Evolutionary conservation across 1,140 invertebrate species (phyloP).

Genomic region (Delia radicum): DNA sequence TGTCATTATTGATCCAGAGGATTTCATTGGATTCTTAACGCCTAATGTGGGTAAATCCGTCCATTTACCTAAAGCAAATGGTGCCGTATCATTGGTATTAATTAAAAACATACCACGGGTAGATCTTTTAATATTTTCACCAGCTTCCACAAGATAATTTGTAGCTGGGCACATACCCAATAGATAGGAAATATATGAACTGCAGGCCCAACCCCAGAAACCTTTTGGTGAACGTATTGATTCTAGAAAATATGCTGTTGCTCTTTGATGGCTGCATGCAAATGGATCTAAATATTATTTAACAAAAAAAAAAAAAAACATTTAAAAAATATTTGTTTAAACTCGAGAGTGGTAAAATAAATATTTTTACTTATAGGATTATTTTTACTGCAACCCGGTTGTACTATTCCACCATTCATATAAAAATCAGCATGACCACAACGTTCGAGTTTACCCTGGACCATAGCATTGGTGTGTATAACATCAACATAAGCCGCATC

Average conservation of each 20-base stretch:
- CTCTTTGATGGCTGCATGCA: conserved; percentile 68
- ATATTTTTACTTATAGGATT: conserved; percentile 30
- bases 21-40: conserved; percentile 31
- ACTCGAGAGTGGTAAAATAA: conserved; percentile 25
- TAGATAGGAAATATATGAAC: conserved; percentile 61
- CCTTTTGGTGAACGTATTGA: conserved; percentile 67
- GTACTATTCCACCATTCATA: conserved; percentile 69
- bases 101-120: conserved; percentile 50
- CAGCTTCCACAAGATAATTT: conserved; percentile 48
- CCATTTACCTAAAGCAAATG: conserved; percentile 52
- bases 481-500: conserved; percentile 75
- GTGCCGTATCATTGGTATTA: conserved; percentile 46
- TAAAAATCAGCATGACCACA: conserved; percentile 74
- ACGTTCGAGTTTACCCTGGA: conserved; percentile 65
- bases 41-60: conserved; percentile 45
- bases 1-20: not conserved
- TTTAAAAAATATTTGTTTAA: not conserved
- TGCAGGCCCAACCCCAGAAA: conserved; percentile 69
- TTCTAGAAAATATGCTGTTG: conserved; percentile 69
- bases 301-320: not conserved
- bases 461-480: conserved; percentile 72
- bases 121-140: conserved; percentile 42
- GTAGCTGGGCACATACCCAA: conserved; percentile 59
- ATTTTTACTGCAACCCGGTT: conserved; percentile 61
- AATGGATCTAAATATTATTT: conserved; percentile 40